These are phyloP conservation scores for Thysanoteuthis rhombus DNA, from an alignment of 2,888 invertebrate species.

Conservation along the genomic window DNA sequence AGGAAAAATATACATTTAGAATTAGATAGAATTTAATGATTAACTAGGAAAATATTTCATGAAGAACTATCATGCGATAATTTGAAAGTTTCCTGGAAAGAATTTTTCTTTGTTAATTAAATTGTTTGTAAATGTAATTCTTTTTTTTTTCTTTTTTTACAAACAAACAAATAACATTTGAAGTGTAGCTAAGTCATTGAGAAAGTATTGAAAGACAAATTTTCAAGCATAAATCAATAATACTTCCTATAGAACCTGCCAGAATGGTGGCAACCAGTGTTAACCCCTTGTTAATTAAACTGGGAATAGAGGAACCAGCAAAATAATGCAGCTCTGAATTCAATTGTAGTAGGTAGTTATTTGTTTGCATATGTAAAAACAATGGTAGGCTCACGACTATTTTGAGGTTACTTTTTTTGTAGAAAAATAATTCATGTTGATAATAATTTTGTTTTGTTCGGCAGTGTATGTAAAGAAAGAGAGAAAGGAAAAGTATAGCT, in stretches of 20 bases:
- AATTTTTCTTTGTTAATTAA: not conserved
- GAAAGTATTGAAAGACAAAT: constrained; percentile 12
- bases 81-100: not conserved
- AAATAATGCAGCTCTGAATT: constrained; percentile 12
- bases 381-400: not conserved
- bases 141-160: not conserved
- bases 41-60: not conserved
- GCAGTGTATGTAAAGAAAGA: not conserved
- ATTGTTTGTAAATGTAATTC: not conserved
- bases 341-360: not conserved
- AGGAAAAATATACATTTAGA: constrained; percentile 12
- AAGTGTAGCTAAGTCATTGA: not conserved
- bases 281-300: not conserved
- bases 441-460: constrained; percentile 12
- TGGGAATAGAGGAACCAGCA: constrained; percentile 12
- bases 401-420: not conserved
- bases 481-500: no score
- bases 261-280: not conserved
- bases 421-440: constrained; percentile 12
- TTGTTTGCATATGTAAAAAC: not conserved
- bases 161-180: not conserved
- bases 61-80: not conserved
- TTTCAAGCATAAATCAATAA: not conserved
- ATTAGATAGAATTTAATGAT: not conserved
- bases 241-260: constrained; percentile 12